Evolutionary conservation across 2,797 vertebrate species (phyloP).

Genomic region (Orientallactaga sibirica): DNA sequence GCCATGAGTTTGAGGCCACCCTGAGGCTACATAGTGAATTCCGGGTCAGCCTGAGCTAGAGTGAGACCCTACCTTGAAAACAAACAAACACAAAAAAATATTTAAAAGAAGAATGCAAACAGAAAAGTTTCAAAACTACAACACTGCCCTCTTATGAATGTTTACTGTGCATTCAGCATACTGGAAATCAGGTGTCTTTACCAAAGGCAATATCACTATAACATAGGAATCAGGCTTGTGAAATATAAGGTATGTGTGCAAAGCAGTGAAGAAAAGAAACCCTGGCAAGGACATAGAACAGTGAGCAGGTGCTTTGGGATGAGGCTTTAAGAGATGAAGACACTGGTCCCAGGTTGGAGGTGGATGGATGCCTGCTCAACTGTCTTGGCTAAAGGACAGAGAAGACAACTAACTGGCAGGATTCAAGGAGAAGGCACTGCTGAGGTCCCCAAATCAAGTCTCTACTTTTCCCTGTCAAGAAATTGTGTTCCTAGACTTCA

Average conservation of each 20-base stretch:
- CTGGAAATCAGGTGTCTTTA: background rate
- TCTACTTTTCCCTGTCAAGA: slow-evolving; percentile 43
- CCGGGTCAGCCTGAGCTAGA: too few species aligned
- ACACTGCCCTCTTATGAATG: slow-evolving; percentile 28
- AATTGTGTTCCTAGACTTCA: slow-evolving; percentile 59
- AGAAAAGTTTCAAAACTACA: slow-evolving; percentile 53
- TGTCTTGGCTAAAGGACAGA: slow-evolving; percentile 69
- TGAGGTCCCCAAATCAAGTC: slow-evolving; percentile 46
- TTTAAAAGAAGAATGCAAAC: slow-evolving; percentile 81
- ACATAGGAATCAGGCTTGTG: background rate
- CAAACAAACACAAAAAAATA: too few species aligned
- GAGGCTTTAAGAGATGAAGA: slow-evolving; percentile 56
- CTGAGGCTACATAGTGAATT: too few species aligned
- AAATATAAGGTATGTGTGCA: slow-evolving; percentile 55
- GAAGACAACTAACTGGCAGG: slow-evolving; percentile 62
- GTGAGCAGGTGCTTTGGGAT: background rate
- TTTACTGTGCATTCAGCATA: slow-evolving; percentile 33
- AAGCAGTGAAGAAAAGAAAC: slow-evolving; percentile 47
- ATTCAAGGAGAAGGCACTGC: slow-evolving; percentile 9
- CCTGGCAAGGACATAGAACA: background rate
- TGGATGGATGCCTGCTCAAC: background rate
- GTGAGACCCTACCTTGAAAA: too few species aligned
- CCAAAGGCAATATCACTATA: slow-evolving; percentile 25
- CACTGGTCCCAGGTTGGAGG: slow-evolving; percentile 57
- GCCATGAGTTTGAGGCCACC: too few species aligned